Base-by-base conservation (phyloP, 2,797 vertebrate genomes). In the Tenualosa thibaudeaui region DNA sequence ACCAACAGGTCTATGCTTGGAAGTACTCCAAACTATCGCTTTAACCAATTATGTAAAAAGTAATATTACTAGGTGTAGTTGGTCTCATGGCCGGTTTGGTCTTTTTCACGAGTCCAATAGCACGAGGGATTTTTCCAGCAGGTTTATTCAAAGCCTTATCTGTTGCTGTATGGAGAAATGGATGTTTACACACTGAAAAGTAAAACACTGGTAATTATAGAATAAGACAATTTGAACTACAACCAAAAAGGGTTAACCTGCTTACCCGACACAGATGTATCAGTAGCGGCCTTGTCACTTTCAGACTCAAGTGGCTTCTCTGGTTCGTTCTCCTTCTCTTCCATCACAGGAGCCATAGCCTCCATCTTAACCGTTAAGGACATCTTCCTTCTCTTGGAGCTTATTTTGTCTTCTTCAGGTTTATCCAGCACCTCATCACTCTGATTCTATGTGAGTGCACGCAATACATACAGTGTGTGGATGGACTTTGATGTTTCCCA, bases 41-140 rank as follows among this genome's bases (percentile, higher is more conserved):
- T 54, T 54, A 96, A 12, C 1, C 10, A 12, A 51, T 51, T 12
- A 51, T 51, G 50, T 12, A 51, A 51, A 46, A 51, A 12, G 50
- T 51, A 6, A 0, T 51, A 9, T 94, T 96, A 99, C 98, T 98
- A 4, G 98, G 98, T 60, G 98, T 99, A 40, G 93, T 90, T 0
- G 93, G 92, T 88, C 94, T 93, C 85, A 92, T 65, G 85, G 86
- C 62, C 2, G 22, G 83, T 89, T 90, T 96, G 50, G 46, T 93
- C 85, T 90, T 95, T 84, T 91, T 93, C 91, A 85, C 92, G 49
- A 40, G 83, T 19, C 92, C 89, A 50, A 50, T 89, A 22, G 83
- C 84, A 3, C 92, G 88, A 82, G 96, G 94, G 84, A 96, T 97
- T 91, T 92, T 97, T 81, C 93, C 93, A 83, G 13, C 88, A 0